Conservation (phyloP, 2,113 vertebrate genomes). For the Procapra przewalskii region DNA sequence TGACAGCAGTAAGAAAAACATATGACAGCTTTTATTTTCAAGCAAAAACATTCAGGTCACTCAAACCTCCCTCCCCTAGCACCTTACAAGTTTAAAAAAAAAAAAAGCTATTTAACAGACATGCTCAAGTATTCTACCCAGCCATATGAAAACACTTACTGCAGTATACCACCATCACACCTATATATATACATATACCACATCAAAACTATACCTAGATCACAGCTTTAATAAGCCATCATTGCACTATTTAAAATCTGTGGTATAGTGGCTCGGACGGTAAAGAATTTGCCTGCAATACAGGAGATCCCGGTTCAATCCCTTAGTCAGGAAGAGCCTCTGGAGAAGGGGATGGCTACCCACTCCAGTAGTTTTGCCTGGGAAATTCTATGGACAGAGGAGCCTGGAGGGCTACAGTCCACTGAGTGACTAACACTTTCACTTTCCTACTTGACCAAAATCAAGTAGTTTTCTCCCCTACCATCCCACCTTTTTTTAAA, state of each 20-base stretch:
- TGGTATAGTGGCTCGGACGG: not conserved
- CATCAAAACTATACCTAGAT: not conserved
- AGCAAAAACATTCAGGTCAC: not conserved
- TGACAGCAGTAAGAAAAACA: not conserved
- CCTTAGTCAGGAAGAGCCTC: not conserved
- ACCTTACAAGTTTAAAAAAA: not conserved
- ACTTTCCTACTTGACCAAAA: not conserved
- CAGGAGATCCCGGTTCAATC: not conserved
- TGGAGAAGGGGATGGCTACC: not conserved
- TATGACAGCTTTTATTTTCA: not conserved
- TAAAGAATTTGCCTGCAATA: not conserved
- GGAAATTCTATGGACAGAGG: not conserved
- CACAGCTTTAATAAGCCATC: not conserved
- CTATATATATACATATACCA: not conserved
- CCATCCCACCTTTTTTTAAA: not conserved
- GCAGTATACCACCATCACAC: not conserved
- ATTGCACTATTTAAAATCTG: not conserved
- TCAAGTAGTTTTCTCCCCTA: not conserved
- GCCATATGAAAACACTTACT: not conserved
- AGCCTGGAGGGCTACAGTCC: not conserved
- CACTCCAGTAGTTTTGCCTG: not conserved
- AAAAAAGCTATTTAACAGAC: not conserved
- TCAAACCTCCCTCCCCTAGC: not conserved
- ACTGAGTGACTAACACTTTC: not conserved
- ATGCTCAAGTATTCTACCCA: not conserved